These are phyloP conservation scores for Caracal caracal DNA, from an alignment of 2,113 vertebrate species.

Conservation along the genomic window DNA sequence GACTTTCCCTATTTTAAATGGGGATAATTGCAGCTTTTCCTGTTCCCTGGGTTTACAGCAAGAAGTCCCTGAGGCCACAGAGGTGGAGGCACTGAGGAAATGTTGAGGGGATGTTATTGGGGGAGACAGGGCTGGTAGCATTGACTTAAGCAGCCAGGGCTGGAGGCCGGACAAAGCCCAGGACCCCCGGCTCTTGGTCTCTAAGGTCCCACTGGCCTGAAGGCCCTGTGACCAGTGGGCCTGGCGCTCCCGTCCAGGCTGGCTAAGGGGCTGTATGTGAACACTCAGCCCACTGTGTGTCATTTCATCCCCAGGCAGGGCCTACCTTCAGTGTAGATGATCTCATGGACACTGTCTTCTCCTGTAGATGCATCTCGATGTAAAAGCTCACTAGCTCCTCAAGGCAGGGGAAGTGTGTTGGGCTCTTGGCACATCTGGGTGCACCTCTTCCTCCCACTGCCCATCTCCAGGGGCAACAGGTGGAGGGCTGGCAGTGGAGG, in stretches of 20 bases:
- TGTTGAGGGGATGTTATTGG: background rate
- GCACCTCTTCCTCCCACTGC: background rate
- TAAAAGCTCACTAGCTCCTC: background rate
- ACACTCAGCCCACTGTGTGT: background rate
- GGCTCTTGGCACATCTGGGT: background rate
- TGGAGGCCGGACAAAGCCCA: background rate
- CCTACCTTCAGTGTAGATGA: background rate
- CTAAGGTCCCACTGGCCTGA: background rate
- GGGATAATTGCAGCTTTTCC: background rate
- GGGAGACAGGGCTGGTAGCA: background rate
- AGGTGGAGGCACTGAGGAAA: background rate
- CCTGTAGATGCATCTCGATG: background rate
- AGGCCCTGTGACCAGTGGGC: background rate
- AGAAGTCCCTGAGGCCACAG: background rate
- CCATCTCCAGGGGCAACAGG: background rate
- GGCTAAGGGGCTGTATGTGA: background rate
- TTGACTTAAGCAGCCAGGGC: background rate
- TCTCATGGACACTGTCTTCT: background rate
- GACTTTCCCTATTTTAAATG: background rate
- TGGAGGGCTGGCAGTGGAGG: background rate
- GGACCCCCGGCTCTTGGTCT: background rate
- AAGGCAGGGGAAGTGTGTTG: background rate
- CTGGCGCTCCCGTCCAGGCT: background rate
- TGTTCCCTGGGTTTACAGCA: background rate
- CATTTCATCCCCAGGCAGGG: background rate